Base-by-base conservation (phyloP, 2,888 invertebrate genomes). In the Rugalucina vietnamica region DNA sequence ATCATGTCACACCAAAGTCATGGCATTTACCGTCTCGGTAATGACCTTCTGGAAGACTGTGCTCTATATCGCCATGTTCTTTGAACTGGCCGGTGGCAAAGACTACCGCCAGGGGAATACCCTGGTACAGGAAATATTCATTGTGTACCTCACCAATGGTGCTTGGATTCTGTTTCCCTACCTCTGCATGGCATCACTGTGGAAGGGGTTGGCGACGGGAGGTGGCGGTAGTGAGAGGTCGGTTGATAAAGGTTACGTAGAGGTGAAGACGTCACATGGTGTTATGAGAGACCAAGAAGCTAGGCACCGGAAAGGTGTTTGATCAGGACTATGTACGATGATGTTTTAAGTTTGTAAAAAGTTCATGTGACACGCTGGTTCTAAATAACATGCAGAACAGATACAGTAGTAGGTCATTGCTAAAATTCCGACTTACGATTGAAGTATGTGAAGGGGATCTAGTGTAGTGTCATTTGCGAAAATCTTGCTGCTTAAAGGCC, bases 11-110 rank as follows among this genome's bases (percentile, higher is more conserved):
- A 90, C 93, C 1, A 79, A 76, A 1, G 78, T 88, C 1, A 75
- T 91, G 71, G 92, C 92, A 2, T 92, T 91, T 86, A 92, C 90
- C 0, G 92, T 92, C 18, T 89, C 90, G 0, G 91, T 93, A n/a
- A 93, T 93, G 93, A 93, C 93, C 18, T 90, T 91, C 76, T 93
- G 93, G 93, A 93, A 93, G 79, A 93, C 93, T 0, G 90, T 93
- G 12, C 88, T 92, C 34, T 93, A 93, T 76, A 88, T 93, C 71
- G 85, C 92, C 27, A 93, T 91, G 91, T 92, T 91, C 80, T 84
- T 87, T 21, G 91, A 91, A 18, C 82, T 91, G 21, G 90, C 88
- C 5, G 91, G 91, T 0, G 92, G 91, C 0, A 88, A 89, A 21
- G 70, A 83, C 32, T 92, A 88, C 82, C 83, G 92, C 2, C 27